Evolutionary conservation across 2,888 invertebrate genomes (phyloP), one percentile per base, ranked within the genome.

Genomic region (Sycophila texana): DNA sequence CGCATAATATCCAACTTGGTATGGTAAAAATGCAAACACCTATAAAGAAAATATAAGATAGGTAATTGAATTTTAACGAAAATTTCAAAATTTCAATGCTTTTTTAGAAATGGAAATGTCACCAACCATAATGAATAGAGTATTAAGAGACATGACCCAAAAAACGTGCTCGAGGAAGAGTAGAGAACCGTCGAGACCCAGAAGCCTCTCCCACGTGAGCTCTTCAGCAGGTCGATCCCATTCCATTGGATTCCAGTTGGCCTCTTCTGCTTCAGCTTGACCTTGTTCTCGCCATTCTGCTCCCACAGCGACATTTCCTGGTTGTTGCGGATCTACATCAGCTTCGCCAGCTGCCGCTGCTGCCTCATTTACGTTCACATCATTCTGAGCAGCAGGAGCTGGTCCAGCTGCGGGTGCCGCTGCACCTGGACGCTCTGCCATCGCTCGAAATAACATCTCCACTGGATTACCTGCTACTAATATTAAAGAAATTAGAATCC

Each of bases 141-240:
- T 98, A 88, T 99, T 99, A 47, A 99, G 91, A 0, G 98, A 98
- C 22, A 99, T 97, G 30, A 99, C 98, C 99, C 99, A 99, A 89
- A 99, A 99, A 0, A 99, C 99, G 92, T 99, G 99, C 90, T 99
- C 99, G 74, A 99, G 91, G 89, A 99, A 99, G 67, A 98, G 96
- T 86, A 99, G 93, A 0, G 99, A 99, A 0, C 99, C 99, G 91
- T 99, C 99, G 13, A 99, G 91, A 0, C 99, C 99, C 0, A 99
- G 92, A 7, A 99, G 92, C 83, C 98, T 93, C 89, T 99, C 99
- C 99, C 99, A 99, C 0, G 99, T 99, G 39, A 99, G 91, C 90
- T 99, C 99, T 88, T 99, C 99, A 14, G 97, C 98, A 0, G 98
- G 98, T 82, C 98, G 93, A 88, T 99, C 99, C 98, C 98, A 99